phyloP scores from a whole-genome alignment of 2,797 vertebrate species.

The Bucorvus abyssinicus region DNA sequence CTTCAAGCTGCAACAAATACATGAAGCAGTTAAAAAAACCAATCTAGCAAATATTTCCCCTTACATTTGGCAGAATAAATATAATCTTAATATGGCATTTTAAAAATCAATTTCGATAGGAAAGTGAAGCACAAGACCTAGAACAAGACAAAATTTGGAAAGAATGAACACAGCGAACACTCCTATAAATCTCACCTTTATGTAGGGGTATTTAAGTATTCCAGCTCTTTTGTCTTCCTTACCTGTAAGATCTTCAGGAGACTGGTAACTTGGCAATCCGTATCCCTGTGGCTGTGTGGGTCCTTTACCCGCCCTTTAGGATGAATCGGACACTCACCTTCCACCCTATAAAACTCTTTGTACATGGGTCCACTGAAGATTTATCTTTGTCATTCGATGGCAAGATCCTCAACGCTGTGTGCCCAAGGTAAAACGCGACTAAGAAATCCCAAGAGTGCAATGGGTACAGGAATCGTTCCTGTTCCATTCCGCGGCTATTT shows the following conservation, averaged over 20 bases:
- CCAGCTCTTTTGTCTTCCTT: not conserved
- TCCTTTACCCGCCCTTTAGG: not conserved
- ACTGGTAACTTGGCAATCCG: not conserved
- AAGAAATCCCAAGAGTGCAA: not conserved
- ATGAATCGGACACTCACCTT: not conserved
- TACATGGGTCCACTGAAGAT: not conserved
- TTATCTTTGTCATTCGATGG: not conserved
- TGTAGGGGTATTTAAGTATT: not conserved
- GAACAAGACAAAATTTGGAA: not conserved
- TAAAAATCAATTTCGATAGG: not conserved
- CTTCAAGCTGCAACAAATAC: not conserved
- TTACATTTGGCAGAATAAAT: not conserved
- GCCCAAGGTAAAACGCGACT: not conserved
- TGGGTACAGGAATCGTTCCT: not conserved
- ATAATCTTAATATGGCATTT: not conserved
- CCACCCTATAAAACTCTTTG: not conserved
- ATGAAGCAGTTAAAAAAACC: not conserved
- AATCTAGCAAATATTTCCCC: not conserved
- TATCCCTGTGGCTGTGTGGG: not conserved
- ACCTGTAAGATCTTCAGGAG: not conserved
- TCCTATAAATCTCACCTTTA: not conserved
- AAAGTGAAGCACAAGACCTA: not conserved
- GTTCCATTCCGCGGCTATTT: not conserved
- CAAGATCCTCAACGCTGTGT: not conserved
- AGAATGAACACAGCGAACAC: not conserved